Evolutionary conservation across 2,888 invertebrate species (phyloP).

Genomic region (Cataglyphis albicans): DNA sequence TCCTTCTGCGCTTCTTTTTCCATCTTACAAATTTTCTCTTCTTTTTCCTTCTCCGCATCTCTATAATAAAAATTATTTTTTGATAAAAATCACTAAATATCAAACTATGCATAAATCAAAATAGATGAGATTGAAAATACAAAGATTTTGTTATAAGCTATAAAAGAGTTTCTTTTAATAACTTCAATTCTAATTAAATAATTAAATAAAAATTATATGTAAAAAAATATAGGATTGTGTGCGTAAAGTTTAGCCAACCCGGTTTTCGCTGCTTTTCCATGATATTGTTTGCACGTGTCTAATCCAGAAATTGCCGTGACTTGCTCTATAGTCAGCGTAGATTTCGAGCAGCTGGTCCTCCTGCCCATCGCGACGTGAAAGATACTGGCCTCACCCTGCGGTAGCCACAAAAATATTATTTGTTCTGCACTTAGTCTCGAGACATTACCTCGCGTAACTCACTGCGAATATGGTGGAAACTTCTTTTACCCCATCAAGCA

Average conservation of each 20-base stretch:
- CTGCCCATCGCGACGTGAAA: slow-evolving; percentile 89
- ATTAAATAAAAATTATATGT: neutral
- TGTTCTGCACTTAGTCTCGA: slow-evolving; percentile 22
- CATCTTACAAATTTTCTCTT: slow-evolving; percentile 69
- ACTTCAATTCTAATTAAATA: neutral
- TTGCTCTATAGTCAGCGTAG: slow-evolving; percentile 87
- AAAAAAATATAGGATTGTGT: neutral
- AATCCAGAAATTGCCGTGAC: slow-evolving; percentile 85
- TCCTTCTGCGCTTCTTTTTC: slow-evolving; percentile 71
- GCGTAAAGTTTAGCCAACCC: slow-evolving; percentile 64
- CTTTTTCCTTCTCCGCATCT: slow-evolving; percentile 62
- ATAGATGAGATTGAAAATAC: neutral
- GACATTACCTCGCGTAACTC: slow-evolving; percentile 70
- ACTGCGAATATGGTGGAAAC: slow-evolving; percentile 94
- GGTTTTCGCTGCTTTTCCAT: slow-evolving; percentile 67
- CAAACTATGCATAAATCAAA: neutral
- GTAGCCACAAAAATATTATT: slow-evolving; percentile 37
- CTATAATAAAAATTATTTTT: slow-evolving; percentile 31
- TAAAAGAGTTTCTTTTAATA: neutral
- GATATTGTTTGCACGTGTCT: slow-evolving; percentile 79
- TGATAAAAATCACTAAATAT: neutral
- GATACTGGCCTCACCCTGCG: slow-evolving; percentile 92
- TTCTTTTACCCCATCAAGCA: slow-evolving; percentile 89
- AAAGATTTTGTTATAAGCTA: neutral
- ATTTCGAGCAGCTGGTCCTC: slow-evolving; percentile 85